Evolutionary conservation across 2,888 invertebrate species (phyloP), one percentile per base, ranked within the genome.

Genomic region (Apodemia hepburni): DNA sequence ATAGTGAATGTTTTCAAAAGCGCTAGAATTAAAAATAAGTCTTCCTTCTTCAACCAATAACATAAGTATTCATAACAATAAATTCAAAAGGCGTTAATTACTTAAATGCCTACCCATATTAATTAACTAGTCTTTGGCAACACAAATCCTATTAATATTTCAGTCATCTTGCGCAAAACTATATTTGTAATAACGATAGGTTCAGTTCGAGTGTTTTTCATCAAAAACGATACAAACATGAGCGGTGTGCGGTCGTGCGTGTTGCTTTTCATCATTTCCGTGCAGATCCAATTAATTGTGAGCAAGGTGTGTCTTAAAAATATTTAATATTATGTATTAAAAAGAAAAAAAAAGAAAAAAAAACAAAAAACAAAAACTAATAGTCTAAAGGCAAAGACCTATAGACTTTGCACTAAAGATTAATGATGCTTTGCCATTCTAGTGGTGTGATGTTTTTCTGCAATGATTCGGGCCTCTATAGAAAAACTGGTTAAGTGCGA

Each of bases 161-260:
- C 81, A 81, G 79, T 63, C 71, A 71, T 73, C 75, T 87, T 86
- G 77, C 87, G 86, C 76, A 86, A 86, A 82, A 69, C 68, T 78
- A 75, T 76, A 75, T 77, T 78, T 85, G 85, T 86, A 86, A 84
- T 82, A 83, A 82, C 77, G 81, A 78, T 82, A 79, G 77, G 75
- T 77, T 75, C 72, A 68, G 70, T 65, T 68, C 70, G 68, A 71
- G 69, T 67, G 75, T 77, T 84, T 85, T 87, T 82, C 81, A 81
- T 78, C 77, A 82, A 78, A 83, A 75, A 75, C 71, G 72, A 73
- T 70, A 68, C 72, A 76, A 84, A 80, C 79, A 90, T 90, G 89
- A 78, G 76, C 69, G 78, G 73, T 67, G 75, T 75, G 65, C 81
- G 82, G 70, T 69, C 80, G 77, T 84, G 80, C 72, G 71, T 81